Base-by-base conservation (phyloP, 2,113 vertebrate genomes). In the Dipodomys stephensi region DNA sequence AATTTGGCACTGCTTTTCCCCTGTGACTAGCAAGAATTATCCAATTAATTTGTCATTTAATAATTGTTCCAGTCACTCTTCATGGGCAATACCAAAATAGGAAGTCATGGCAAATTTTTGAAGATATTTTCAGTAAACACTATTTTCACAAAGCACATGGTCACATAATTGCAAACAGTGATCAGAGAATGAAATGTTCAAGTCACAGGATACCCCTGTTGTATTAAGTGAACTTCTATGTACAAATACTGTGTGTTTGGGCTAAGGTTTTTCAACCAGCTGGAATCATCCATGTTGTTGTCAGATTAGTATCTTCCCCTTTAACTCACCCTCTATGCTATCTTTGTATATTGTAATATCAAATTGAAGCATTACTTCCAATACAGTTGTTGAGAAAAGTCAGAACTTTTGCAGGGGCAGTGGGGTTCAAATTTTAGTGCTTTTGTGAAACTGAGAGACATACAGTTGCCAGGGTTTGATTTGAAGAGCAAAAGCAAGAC, bases 241-340 rank as follows among this genome's bases (percentile, higher is more conserved):
- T 57, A 65, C 57, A 88, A 73, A n/a, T 72, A n/a, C 32, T 71
- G 11, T 5, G 1, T 28, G 30, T 10, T 46, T 44, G 69, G 78
- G 4, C 32, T 80, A 11, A 2, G 60, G 23, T 91, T 96, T 91
- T 96, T 82, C 88, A 25, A 0, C 39, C 49, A 77, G 2, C 68
- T 65, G 18, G 62, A 91, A 89, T 96, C 83, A 91, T 96, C 83
- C 88, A 57, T 77, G 73, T 88, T 88, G 49, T 57, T 81, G 71
- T 80, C 78, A 46, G 85, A 72, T 91, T 62, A 82, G 68, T 27
- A 12, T 81, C 46, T 28, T 89, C 44, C 49, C 64, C 30, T 35
- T 53, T 27, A 27, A 80, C 68, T 89, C 67, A 73, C 72, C 88
- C 35, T 92, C 77, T 72, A 19, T 13, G 0, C 68, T 68, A 2